Base-by-base conservation (phyloP, 2,888 invertebrate genomes). In the Cabera pusaria region DNA sequence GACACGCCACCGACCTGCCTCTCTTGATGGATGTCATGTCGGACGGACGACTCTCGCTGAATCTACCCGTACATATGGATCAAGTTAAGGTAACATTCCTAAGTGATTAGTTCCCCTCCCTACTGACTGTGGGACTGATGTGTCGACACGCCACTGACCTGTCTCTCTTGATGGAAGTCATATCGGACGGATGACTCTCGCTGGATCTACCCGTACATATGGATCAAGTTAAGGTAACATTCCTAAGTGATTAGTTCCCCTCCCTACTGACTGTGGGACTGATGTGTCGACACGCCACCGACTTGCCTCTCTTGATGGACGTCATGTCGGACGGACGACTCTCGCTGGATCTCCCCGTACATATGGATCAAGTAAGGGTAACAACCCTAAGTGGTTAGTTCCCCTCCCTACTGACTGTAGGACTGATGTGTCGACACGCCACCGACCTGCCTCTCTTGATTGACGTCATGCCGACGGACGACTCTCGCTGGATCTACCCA, bases 81-180 rank as follows among this genome's bases (percentile, higher is more conserved):
- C 55, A 73, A 2, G 45, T 91, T 1, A 84, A 80, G 67, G 91
- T 91, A 37, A 2, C 5, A n/a, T n/a, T n/a, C n/a, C n/a, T n/a
- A n/a, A n/a, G n/a, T n/a, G 70, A 77, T 4, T 59, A 74, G 2
- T 92, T 91, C 60, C 51, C 70, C 0, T 73, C 82, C 27, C 91
- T 87, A 62, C 70, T 94, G 10, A 87, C 90, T 0, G 60, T 93
- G 18, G 94, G 94, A 0, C 97, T 97, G 0, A 91, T 98, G 86
- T 89, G 93, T 11, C 90, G 97, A n/a, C 93, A 92, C 61, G 94
- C 94, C 0, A 91, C 90, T 10, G 98, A 98, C 82, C 82, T 98
- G 9, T 72, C 88, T 0, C 86, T 94, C 1, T 79, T 95, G 42
- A 70, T 95, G 54, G 88, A 90, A 56, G 76, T 93, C 1, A 87